Percentiles rank a stretch among this genome's conserved stretches.
Conservation (phyloP, 2,888 invertebrate genomes). For the Molorchus minor region DNA sequence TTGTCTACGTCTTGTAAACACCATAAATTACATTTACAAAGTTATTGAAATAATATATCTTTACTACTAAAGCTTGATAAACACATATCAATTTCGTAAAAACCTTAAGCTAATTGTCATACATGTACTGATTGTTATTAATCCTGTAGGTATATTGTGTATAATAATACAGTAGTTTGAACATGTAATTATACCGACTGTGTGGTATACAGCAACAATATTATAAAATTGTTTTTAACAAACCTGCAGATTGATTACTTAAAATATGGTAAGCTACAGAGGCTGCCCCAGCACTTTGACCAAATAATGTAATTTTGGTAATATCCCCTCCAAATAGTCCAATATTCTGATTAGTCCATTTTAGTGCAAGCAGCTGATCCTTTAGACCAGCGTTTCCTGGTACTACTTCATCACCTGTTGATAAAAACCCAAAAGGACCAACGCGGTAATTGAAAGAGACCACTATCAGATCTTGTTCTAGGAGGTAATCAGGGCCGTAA, state of each 20-base stretch:
- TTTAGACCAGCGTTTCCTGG: conserved; percentile 44
- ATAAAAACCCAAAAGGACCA: conserved; percentile 50
- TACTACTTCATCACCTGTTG: conserved; percentile 38
- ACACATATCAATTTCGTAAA: too few species aligned
- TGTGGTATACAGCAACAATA: too few species aligned
- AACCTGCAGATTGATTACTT: conserved; percentile 38
- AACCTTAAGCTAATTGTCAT: too few species aligned
- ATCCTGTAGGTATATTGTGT: too few species aligned
- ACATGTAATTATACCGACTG: too few species aligned
- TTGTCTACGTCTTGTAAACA: too few species aligned
- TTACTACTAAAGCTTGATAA: too few species aligned
- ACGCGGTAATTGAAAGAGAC: conserved; percentile 55
- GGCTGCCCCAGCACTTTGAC: conserved; percentile 44
- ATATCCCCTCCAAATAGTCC: conserved; percentile 43
- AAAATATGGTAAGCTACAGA: conserved; percentile 40
- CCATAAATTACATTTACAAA: too few species aligned
- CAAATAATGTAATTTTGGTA: conserved; percentile 39
- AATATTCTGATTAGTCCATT: conserved; percentile 43
- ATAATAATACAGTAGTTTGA: too few species aligned
- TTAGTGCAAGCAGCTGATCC: conserved; percentile 42
- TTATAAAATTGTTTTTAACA: too few species aligned
- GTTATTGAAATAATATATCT: too few species aligned
- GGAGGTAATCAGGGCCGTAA: conserved; percentile 56
- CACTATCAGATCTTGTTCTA: conserved; percentile 50
- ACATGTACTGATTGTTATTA: too few species aligned